Evolutionary conservation across 2,113 vertebrate genomes (phyloP).

Genomic region (Shinisaurus crocodilurus): DNA sequence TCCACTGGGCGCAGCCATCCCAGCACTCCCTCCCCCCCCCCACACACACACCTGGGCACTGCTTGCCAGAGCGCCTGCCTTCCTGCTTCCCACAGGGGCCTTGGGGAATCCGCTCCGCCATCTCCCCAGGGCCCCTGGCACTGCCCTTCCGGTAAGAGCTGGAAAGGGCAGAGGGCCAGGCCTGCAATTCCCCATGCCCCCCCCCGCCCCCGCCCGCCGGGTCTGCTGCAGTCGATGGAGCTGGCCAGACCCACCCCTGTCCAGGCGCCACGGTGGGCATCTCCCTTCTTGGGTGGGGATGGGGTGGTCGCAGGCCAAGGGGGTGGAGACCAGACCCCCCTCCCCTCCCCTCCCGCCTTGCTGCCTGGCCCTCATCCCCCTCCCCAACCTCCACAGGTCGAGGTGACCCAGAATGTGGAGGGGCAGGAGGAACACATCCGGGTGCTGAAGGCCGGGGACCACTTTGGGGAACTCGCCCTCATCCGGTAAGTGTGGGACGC

Average conservation of each 20-base stretch:
- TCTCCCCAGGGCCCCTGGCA: background rate
- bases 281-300: rapidly evolving
- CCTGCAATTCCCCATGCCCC: too few species aligned
- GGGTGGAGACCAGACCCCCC: too few species aligned
- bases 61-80: background rate
- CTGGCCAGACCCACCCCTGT: too few species aligned
- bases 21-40: too few species aligned
- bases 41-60: too few species aligned
- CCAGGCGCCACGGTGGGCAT: too few species aligned
- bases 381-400: constrained; percentile 66
- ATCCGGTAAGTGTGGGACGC: constrained; percentile 72
- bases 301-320: background rate
- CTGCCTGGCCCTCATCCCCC: too few species aligned
- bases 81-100: too few species aligned
- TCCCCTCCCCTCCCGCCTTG: rapidly evolving
- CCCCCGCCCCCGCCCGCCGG: too few species aligned
- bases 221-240: too few species aligned
- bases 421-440: constrained; percentile 79
- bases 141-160: background rate
- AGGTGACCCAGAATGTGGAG: constrained; percentile 77
- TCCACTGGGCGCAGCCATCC: too few species aligned
- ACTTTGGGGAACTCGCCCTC: constrained; percentile 85
- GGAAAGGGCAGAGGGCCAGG: background rate
- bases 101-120: background rate
- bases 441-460: constrained; percentile 80